A percentile compares a stretch with the other conserved stretches of the same genome.
phyloP scores from a whole-genome alignment of 2,797 vertebrate species.

The Podarcis siculus region DNA sequence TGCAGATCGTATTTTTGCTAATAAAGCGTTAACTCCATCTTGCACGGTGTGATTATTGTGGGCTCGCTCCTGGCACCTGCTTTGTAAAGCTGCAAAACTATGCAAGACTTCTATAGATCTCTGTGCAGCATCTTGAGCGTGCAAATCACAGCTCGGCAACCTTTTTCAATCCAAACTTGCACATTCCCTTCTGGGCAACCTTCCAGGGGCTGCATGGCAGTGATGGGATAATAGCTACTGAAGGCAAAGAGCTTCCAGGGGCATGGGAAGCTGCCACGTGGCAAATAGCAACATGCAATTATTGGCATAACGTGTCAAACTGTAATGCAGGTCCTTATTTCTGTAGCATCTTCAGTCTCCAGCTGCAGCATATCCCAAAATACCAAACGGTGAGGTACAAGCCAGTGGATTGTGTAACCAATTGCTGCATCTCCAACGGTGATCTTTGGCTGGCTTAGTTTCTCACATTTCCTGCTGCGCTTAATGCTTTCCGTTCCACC shows the following conservation, averaged over 20 bases:
- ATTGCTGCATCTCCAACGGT: background rate
- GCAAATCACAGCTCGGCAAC: background rate
- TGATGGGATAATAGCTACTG: background rate
- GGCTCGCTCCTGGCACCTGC: too few species aligned
- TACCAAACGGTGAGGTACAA: background rate
- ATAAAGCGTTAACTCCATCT: too few species aligned
- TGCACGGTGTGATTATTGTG: too few species aligned
- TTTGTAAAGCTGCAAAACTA: rapidly evolving
- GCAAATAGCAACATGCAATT: background rate
- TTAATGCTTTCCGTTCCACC: conserved; percentile 3
- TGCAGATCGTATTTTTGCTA: too few species aligned
- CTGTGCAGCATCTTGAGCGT: background rate
- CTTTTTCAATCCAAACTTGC: too few species aligned
- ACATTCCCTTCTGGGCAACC: too few species aligned
- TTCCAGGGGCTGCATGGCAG: too few species aligned
- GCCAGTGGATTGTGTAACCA: background rate
- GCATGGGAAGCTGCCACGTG: background rate
- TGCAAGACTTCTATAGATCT: background rate
- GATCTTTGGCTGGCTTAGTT: background rate
- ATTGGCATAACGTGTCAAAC: background rate
- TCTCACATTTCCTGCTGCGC: background rate
- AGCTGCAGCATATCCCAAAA: too few species aligned
- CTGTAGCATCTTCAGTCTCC: background rate
- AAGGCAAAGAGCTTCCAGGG: background rate
- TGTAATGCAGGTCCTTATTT: background rate